Conservation (phyloP, 2,113 vertebrate species). For the Falco punctatus region DNA sequence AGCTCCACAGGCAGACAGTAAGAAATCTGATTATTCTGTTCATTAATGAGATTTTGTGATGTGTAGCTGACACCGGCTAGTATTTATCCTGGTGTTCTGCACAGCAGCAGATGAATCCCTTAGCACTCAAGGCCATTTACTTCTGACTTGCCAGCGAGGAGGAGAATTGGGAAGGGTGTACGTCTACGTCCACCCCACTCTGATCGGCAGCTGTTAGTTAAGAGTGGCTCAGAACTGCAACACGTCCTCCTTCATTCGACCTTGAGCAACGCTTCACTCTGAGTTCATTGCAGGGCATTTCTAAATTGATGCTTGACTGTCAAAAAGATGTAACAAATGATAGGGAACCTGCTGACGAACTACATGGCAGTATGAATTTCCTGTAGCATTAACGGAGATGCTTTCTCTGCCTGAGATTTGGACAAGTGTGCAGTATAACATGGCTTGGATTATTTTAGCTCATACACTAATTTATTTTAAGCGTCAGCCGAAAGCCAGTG, state of each 20-base stretch:
- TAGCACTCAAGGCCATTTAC: not conserved
- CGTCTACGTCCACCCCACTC: not conserved
- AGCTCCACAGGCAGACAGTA: not conserved
- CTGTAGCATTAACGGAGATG: not conserved
- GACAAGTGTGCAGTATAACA: not conserved
- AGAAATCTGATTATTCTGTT: not conserved
- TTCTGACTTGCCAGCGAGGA: not conserved
- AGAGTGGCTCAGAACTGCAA: not conserved
- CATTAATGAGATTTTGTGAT: not conserved
- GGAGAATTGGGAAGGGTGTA: not conserved
- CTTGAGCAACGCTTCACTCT: not conserved
- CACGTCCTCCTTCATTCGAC: not conserved
- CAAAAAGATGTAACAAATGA: constrained; percentile 54
- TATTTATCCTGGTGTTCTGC: not conserved
- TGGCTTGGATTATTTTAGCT: not conserved
- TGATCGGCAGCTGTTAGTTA: not conserved
- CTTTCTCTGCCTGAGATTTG: not conserved
- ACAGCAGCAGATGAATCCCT: not conserved
- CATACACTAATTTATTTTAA: not conserved
- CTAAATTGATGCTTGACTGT: constrained; percentile 29
- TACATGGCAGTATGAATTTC: constrained; percentile 8
- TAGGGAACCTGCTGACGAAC: constrained; percentile 20
- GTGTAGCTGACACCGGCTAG: not conserved
- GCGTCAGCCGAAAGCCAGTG: not conserved
- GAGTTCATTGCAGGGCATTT: constrained; percentile 33